These are phyloP conservation scores for Hippocampus kuda DNA, from an alignment of 2,797 vertebrate species.

Conservation along the genomic window DNA sequence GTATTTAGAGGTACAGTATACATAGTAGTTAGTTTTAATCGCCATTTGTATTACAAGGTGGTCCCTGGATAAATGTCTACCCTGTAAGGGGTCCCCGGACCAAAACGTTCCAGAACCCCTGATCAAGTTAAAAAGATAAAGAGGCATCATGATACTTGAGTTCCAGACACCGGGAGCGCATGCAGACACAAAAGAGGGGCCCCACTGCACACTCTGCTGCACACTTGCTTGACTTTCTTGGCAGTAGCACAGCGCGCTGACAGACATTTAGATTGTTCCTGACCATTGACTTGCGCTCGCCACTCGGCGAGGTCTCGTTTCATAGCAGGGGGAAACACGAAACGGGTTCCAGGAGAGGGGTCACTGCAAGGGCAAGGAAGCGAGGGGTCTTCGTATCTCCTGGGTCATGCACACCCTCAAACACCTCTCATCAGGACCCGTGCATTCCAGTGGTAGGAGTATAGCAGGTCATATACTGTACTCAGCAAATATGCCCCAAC, in stretches of 20 bases:
- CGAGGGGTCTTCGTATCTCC: slow-evolving; percentile 62
- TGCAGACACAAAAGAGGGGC: slow-evolving; percentile 34
- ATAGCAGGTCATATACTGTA: too few relatives aligned
- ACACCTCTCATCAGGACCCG: slow-evolving; percentile 50
- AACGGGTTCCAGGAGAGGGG: slow-evolving; percentile 56
- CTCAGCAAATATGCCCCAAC: too few relatives aligned
- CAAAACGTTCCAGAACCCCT: not conserved
- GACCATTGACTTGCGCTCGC: slow-evolving; percentile 64
- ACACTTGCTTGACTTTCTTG: slow-evolving; percentile 45
- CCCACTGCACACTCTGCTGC: slow-evolving; percentile 37
- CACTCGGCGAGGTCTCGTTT: slow-evolving; percentile 68
- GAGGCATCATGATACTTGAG: slow-evolving; percentile 29
- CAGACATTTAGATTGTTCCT: slow-evolving; percentile 74
- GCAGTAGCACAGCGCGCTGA: slow-evolving; percentile 53
- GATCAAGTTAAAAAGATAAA: slow-evolving; percentile 23
- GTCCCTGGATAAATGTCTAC: not conserved
- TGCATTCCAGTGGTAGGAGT: slow-evolving; percentile 62
- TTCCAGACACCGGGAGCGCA: slow-evolving; percentile 29
- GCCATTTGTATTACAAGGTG: not conserved
- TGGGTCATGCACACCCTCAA: slow-evolving; percentile 59
- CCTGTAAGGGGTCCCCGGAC: not conserved
- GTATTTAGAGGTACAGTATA: too few relatives aligned
- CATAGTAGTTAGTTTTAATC: too few relatives aligned
- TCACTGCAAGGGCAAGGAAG: slow-evolving; percentile 66
- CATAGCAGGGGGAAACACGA: slow-evolving; percentile 66